Base-by-base conservation (phyloP, 2,797 vertebrate genomes). In the Eupleurogrammus muticus region DNA sequence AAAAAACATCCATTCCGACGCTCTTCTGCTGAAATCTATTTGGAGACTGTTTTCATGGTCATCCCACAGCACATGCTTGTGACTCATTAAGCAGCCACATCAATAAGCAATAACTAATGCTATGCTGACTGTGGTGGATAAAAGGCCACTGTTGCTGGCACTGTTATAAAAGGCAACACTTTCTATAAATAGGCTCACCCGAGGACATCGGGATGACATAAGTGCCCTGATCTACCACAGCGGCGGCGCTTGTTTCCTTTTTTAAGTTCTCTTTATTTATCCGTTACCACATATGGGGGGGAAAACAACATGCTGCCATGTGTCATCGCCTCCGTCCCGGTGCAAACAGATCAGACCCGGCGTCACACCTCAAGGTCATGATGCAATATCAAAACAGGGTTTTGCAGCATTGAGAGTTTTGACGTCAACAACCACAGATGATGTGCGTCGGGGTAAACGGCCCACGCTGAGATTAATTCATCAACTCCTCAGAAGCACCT, bases 141-240 rank as follows among this genome's bases (percentile, higher is more conserved):
- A 82, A 88, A 84, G 85, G 73, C 69, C 75, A 71, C 86, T 83
- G 83, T 89, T 87, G 81, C 83, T 86, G 76, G 79, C 84, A 21
- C 10, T 66, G 87, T 81, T 89, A 88, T 87, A 89, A 92, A 92
- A 90, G 83, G 87, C 80, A 83, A 75, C 82, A 75, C 61, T 47
- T 56, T 54, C 90, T 92, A 92, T 91, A 84, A 92, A 92, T 93
- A 93, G 88, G 1, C 60, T 79, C 40, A 65, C 73, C 78, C 66
- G 49, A 73, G 79, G 81, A 85, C 71, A 52, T 17, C 23, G 72
- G 44, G 73, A 89, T 92, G 90, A 92, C 90, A 89, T 83, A 86
- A 92, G 87, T 62, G 58, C 69, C 79, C 75, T 79, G 67, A 74
- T 81, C 51, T 60, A 78, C 76, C 81, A 82, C 83, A 75, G 68